Base-by-base conservation (phyloP, 2,797 vertebrate species). In the Sebastes vulpes region DNA sequence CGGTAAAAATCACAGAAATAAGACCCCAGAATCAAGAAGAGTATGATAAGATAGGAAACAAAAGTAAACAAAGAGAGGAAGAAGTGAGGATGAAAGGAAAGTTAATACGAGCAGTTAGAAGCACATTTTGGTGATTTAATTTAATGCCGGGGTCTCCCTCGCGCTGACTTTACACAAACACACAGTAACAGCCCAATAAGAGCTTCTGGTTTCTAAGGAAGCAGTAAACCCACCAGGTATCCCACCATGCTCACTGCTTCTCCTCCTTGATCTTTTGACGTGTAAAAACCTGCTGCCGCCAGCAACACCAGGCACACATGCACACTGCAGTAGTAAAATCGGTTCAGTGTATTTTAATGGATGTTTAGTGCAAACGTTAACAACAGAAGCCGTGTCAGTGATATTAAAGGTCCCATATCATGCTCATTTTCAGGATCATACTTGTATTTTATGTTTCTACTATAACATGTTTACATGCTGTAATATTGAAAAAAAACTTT, bases 161-260 rank as follows among this genome's bases (percentile, higher is more conserved):
- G 48, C 21, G 57, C 84, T 84, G 79, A 85, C 75, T 89, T 83
- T 32, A 90, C 82, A 87, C 64, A 86, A 92, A 87, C 72, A 74
- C 60, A 58, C 65, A 72, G 71, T 65, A 85, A 86, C 80, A 57
- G 48, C 14, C 65, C 82, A 75, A 48, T 82, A 73, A 81, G 80
- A 66, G 65, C 9, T 38, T 89, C 85, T 92, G 87, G 83, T 85
- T 87, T 87, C 76, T 75, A 63, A 91, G 81, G 81, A 87, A 86
- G 90, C 86, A 77, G 85, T 94, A 93, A 94, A 93, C 90, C 9
- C 92, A 76, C 81, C 89, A 84, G 91, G 91, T 83, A 89, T 69
- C 84, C 70, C 89, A 87, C 16, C 86, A 84, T 2, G 82, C 38
- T 56, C 35, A 31, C 64, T 29, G 70, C 25, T 66, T 76, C 25